A percentile compares a stretch with the other conserved stretches of the same genome.
These are phyloP conservation scores for Caenorhabditis brenneri DNA, from an alignment of 1,140 invertebrate genomes.

Conservation along the genomic window DNA sequence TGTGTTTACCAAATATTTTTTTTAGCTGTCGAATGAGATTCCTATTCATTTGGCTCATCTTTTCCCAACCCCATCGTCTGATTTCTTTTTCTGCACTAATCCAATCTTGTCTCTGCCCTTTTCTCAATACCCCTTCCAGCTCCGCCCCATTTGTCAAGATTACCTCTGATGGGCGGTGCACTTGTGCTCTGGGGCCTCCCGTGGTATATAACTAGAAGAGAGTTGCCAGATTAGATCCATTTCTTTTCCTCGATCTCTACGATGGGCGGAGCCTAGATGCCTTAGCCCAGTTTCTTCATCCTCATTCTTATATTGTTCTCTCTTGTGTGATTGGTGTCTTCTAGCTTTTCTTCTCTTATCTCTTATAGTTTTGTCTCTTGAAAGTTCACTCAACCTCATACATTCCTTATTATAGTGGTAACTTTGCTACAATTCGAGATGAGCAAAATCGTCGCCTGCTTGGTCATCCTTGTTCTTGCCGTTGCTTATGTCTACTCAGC, in stretches of 20 bases:
- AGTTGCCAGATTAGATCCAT: background rate
- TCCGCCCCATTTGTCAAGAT: no score
- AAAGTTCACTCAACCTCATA: background rate
- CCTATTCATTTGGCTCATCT: background rate
- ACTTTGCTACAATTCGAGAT: conserved; percentile 21
- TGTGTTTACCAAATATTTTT: background rate
- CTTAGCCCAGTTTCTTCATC: no score
- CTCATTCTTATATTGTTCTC: no score
- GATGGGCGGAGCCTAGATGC: background rate
- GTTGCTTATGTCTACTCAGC: background rate
- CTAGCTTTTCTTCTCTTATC: background rate
- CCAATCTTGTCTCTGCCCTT: conserved; percentile 5
- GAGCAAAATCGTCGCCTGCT: conserved; percentile 18
- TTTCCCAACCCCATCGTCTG: background rate
- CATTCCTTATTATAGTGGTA: background rate
- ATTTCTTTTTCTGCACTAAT: background rate
- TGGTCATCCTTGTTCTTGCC: conserved; percentile 30
- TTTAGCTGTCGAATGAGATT: background rate
- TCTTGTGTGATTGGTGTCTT: no score
- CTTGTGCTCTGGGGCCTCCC: background rate
- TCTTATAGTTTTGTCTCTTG: background rate
- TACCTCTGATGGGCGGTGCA: conserved; percentile 36
- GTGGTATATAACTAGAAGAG: conserved; percentile 4
- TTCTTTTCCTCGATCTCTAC: background rate
- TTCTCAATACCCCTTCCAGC: no score